phyloP scores from a whole-genome alignment of 2,888 invertebrate genomes.

The Ashinkailepas kermadecensis region DNA sequence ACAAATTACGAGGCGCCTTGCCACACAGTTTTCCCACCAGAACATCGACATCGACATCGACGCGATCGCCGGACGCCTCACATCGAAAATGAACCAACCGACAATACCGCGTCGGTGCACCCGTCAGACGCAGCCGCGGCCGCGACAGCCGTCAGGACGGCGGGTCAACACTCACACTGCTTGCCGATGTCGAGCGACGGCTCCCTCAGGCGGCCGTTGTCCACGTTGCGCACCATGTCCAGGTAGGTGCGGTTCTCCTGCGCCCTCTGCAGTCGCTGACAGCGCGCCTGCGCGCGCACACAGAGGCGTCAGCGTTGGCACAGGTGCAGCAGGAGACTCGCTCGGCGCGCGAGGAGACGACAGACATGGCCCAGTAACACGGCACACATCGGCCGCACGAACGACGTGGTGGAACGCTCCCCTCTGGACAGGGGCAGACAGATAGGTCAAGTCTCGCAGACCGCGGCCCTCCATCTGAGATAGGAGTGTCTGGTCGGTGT shows the following conservation, averaged over 20 bases:
- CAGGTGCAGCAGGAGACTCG: no score
- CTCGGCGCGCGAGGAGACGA: background rate
- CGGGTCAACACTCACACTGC: background rate
- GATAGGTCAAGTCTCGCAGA: background rate
- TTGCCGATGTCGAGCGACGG: background rate
- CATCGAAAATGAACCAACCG: no score
- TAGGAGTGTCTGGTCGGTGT: no score
- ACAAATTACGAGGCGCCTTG: no score
- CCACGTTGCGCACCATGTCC: background rate
- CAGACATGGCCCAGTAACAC: background rate
- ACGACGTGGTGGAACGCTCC: background rate
- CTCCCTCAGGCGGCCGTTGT: background rate
- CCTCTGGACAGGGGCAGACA: background rate
- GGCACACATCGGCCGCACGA: background rate
- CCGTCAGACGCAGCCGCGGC: no score
- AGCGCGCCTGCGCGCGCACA: background rate
- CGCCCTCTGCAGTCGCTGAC: background rate
- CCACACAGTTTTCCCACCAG: no score
- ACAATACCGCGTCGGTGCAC: no score
- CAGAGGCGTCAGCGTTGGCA: background rate
- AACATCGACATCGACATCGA: no score
- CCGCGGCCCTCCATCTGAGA: background rate
- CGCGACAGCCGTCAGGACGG: no score
- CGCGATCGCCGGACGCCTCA: no score
- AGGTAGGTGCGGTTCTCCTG: background rate